Evolutionary conservation across 1,140 invertebrate genomes (phyloP).

Genomic region (Kradibia gibbosae): DNA sequence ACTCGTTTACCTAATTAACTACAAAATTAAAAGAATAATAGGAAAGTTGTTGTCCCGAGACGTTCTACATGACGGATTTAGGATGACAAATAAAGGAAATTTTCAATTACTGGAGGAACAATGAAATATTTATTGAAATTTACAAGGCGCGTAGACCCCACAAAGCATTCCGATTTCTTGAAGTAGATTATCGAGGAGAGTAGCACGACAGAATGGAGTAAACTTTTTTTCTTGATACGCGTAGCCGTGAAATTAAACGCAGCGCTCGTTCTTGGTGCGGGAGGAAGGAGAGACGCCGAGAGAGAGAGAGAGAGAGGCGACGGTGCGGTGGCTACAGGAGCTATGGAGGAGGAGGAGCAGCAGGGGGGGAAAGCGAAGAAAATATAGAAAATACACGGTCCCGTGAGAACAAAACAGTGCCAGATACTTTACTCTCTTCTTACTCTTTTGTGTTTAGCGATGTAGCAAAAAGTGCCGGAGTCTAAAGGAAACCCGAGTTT

Average conservation of each 20-base stretch:
- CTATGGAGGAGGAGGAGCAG: not conserved
- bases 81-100: not conserved
- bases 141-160: not conserved
- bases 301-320: not conserved
- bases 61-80: not conserved
- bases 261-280: not conserved
- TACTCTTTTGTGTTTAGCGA: not conserved
- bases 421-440: not conserved
- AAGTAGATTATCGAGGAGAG: constrained; percentile 8
- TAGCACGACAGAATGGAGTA: not conserved
- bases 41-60: not conserved
- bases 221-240: constrained; percentile 43
- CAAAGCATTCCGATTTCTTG: not conserved
- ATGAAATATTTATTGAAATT: not conserved
- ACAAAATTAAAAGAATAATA: not conserved
- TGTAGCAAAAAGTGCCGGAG: not conserved
- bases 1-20: not conserved
- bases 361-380: not conserved
- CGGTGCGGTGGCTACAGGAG: not conserved
- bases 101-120: not conserved
- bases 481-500: not conserved
- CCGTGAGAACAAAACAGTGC: constrained; percentile 24
- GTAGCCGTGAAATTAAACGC: constrained; percentile 42
- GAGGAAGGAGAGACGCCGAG: not conserved
- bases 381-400: constrained; percentile 28